A percentile compares a stretch with the other conserved stretches of the same genome.
Conservation (phyloP, 2,797 vertebrate species). For the Prionace glauca region DNA sequence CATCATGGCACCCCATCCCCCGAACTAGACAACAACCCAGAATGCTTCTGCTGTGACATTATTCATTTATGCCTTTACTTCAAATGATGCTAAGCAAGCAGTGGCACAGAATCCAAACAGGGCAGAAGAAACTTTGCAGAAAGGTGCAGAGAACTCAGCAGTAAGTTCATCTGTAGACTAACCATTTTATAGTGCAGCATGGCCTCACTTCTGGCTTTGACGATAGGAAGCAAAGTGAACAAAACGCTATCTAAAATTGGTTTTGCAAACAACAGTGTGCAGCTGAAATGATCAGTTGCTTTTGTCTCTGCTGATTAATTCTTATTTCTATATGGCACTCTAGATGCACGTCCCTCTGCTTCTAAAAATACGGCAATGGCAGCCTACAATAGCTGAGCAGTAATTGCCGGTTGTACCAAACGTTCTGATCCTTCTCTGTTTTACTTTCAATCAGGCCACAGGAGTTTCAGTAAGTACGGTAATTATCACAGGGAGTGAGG, state of each 20-base stretch:
- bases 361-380: slow-evolving; percentile 13
- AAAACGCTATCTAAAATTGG: background rate
- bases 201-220: background rate
- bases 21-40: background rate
- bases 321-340: background rate
- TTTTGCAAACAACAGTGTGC: slow-evolving; percentile 5
- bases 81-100: background rate
- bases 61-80: background rate
- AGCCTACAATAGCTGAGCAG: background rate
- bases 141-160: background rate
- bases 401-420: slow-evolving; percentile 23
- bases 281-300: background rate
- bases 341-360: background rate
- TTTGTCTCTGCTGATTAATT: background rate
- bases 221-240: background rate
- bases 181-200: background rate
- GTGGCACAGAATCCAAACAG: background rate
- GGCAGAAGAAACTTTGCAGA: background rate
- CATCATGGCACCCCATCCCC: background rate
- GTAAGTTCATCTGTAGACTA: background rate
- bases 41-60: background rate
- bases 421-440: background rate
- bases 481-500: slow-evolving; percentile 26
- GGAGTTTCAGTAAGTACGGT: background rate
- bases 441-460: background rate